Base-by-base conservation (phyloP, 2,113 vertebrate species). In the Pygathrix nemaeus region DNA sequence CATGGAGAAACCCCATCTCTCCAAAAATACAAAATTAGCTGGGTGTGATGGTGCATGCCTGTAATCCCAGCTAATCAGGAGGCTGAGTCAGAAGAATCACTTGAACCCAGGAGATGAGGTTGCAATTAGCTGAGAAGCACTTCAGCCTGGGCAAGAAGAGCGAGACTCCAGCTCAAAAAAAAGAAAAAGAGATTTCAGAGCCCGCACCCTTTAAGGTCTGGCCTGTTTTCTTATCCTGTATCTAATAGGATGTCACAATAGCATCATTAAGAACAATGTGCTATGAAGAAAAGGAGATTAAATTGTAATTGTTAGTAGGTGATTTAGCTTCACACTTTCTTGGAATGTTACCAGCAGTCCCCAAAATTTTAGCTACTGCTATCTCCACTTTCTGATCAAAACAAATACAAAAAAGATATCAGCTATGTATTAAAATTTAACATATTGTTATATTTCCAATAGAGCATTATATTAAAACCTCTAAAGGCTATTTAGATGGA, bases 241-340 rank as follows among this genome's bases (percentile, higher is more conserved):
- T 40, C 43, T 87, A 86, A 23, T 21, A 84, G 30, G 59, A 93
- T 35, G 38, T 21, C 59, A 93, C 30, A 93, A 72, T 0, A 88
- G 40, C 14, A 89, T 61, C 55, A 79, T 18, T 45, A 94, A 90
- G 50, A 85, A 94, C n/a, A n/a, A 91, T 12, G 27, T 14, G 32
- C 83, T 92, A 97, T 13, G 38, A 95, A 92, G 72, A 90, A 93
- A 82, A 35, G 8, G 27, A 59, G 11, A n/a, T 70, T 64, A 73
- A 80, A 84, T 93, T 57, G 12, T 59, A 73, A 48, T 40, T 76
- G 59, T 40, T 16, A 48, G 11, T 23, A 93, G 25, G 25, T 85
- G 38, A 45, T 72, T 48, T n/a, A 11, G n/a, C 27, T 94, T 92
- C 17, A 45, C 2, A 59, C 5, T 73, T 87, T 52, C 57, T 40